A percentile compares a stretch with the other conserved stretches of the same genome.
Conservation (phyloP, 92 coral and sea anemone species). For the Siderastrea radians region DNA sequence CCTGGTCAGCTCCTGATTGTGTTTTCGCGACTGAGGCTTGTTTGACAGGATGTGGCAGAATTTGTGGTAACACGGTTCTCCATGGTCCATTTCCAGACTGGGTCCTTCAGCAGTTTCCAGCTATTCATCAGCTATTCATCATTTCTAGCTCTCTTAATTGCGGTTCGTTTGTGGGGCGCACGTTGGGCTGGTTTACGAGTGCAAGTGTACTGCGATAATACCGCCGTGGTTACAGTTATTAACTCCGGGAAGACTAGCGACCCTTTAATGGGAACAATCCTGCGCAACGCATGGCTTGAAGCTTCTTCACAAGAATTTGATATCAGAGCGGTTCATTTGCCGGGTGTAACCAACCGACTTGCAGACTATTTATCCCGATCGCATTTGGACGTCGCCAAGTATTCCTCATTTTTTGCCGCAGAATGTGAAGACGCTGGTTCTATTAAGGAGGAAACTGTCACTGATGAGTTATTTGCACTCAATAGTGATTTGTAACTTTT, state of each 20-base stretch:
- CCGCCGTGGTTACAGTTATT: constrained; percentile 22
- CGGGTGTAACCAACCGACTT: constrained; percentile 18
- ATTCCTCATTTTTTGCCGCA: constrained; percentile 1
- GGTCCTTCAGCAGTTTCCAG: background rate
- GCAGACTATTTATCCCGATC: constrained; percentile 14
- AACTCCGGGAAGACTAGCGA: constrained; percentile 17
- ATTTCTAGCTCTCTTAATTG: constrained; percentile 4
- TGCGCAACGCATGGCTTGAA: constrained; percentile 20
- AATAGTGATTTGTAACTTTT: constrained; percentile 22
- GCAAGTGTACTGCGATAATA: constrained; percentile 46
- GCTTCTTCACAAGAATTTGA: constrained; percentile 13
- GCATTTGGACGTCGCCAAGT: constrained; percentile 17
- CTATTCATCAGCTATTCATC: constrained; percentile 45
- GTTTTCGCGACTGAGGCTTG: constrained; percentile 20
- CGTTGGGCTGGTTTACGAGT: constrained; percentile 27
- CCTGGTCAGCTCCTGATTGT: constrained; percentile 25
- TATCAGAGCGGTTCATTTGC: constrained; percentile 33
- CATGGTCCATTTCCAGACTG: constrained; percentile 31
- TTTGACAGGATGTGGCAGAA: constrained; percentile 40
- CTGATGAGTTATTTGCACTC: constrained; percentile 30
- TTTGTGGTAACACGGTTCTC: constrained; percentile 16
- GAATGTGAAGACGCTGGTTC: constrained; percentile 5
- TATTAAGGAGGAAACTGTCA: constrained; percentile 22
- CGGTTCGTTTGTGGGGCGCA: constrained; percentile 39
- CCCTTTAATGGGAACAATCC: constrained; percentile 30